Base-by-base conservation (phyloP, 1,140 invertebrate genomes). In the Branchinecta lindahli region DNA sequence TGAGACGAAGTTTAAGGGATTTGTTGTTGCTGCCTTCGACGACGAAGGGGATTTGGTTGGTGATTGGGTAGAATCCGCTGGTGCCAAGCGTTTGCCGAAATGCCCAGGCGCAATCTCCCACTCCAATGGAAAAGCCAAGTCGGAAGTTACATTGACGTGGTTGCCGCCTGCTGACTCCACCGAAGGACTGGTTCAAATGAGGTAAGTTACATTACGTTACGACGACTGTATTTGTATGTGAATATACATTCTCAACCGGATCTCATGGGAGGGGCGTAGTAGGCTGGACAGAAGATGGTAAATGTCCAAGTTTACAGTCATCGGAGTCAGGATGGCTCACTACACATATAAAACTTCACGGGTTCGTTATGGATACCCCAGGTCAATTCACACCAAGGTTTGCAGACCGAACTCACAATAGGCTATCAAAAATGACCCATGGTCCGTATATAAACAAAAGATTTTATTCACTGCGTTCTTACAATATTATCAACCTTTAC, bases 21-120 rank as follows among this genome's bases (percentile, higher is more conserved):
- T 61, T 61, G 52, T 61, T 61, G 52, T 61, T 61, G 52, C 52
- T 61, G 52, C 52, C 18, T 61, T 61, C 18, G 52, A 61, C 18
- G 52, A 61, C 12, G 52, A 61, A 61, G 52, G 52, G 12, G 52
- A 61, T 12, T 20, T 61, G 52, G 12, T 61, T 20, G 52, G 52
- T 61, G 52, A 61, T 61, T 61, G 52, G 52, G 18, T 4, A 20
- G 52, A 61, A 20, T 61, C 52, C 12, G 18, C 12, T 20, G 52
- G 52, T 12, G 6, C 2, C 18, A 61, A 61, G 18, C 12, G 18
- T 15, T 20, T 61, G 52, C 18, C 52, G 6, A 61, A 61, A 20
- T 61, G 52, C 52, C 12, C 12, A 61, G 52, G 52, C 2, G 52
- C 52, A 15, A 20, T 61, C 12, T 15, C 52, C 52, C 52, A 61